Evolutionary conservation across 2,797 vertebrate species (phyloP).

Genomic region (Danio tinwini): DNA sequence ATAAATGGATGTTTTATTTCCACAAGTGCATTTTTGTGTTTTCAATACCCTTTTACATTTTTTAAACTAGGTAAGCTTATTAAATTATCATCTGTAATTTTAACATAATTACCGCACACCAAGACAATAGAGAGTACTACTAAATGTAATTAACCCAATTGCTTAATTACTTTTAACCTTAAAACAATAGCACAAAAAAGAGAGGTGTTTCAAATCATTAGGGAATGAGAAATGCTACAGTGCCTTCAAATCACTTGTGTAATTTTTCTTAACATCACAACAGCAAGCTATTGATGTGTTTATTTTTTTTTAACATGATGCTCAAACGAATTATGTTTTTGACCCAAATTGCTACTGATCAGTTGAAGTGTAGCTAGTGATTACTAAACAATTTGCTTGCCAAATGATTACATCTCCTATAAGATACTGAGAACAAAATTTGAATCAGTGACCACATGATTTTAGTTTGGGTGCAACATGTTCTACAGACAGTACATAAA

Average conservation of each 20-base stretch:
- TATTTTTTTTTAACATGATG: neutral
- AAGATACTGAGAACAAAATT: conserved; percentile 1
- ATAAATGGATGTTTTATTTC: neutral
- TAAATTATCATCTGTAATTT: conserved; percentile 5
- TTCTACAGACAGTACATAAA: conserved; percentile 16
- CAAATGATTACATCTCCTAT: conserved; percentile 9
- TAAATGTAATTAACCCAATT: neutral
- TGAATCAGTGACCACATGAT: conserved; percentile 5
- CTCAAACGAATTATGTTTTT: neutral
- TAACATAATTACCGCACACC: neutral
- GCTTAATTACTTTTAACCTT: neutral
- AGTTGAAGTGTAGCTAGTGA: neutral
- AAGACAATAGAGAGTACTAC: neutral
- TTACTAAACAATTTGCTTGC: conserved; percentile 7
- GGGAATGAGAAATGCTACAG: neutral
- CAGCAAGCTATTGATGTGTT: neutral
- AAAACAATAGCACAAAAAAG: neutral
- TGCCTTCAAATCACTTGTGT: neutral
- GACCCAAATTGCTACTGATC: neutral
- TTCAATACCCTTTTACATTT: neutral
- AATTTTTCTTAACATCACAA: neutral
- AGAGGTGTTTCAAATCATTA: neutral
- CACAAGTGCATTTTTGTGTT: neutral
- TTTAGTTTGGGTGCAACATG: conserved; percentile 23
- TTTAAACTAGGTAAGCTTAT: neutral